phyloP scores from a whole-genome alignment of 2,113 vertebrate species.

The Oryzias javanicus region DNA sequence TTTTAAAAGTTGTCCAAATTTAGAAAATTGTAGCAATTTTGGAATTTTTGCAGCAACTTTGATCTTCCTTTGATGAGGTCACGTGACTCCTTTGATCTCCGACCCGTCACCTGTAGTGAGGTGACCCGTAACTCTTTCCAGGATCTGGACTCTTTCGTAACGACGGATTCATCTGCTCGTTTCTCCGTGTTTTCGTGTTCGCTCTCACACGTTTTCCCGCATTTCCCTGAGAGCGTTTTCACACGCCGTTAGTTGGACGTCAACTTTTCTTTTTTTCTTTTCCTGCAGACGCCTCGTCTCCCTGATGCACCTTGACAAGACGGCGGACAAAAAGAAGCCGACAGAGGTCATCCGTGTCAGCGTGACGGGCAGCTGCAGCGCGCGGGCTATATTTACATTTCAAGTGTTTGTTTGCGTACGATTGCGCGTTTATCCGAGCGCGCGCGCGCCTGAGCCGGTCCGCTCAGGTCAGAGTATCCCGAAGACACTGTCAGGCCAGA shows the following conservation, averaged over 20 bases:
- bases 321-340: constrained; percentile 36
- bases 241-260: not conserved
- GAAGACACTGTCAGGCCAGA: constrained; percentile 96
- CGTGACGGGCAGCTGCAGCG: constrained; percentile 30
- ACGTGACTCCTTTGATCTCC: too few species aligned
- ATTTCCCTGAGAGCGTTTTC: too few species aligned
- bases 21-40: too few species aligned
- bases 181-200: too few species aligned
- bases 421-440: constrained; percentile 13
- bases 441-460: constrained; percentile 62
- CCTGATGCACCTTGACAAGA: constrained; percentile 53
- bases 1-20: too few species aligned
- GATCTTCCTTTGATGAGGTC: too few species aligned
- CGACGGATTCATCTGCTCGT: too few species aligned
- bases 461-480: constrained; percentile 88
- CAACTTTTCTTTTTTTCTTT: not conserved
- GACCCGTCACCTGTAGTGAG: too few species aligned
- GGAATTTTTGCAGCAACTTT: too few species aligned
- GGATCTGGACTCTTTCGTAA: too few species aligned
- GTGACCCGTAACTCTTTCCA: too few species aligned
- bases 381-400: constrained; percentile 35
- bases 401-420: constrained; percentile 44
- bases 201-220: too few species aligned
- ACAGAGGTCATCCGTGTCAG: constrained; percentile 49
- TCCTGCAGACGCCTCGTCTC: constrained; percentile 26